phyloP scores from a whole-genome alignment of 1,140 invertebrate genomes.

The Leptopilina boulardi region DNA sequence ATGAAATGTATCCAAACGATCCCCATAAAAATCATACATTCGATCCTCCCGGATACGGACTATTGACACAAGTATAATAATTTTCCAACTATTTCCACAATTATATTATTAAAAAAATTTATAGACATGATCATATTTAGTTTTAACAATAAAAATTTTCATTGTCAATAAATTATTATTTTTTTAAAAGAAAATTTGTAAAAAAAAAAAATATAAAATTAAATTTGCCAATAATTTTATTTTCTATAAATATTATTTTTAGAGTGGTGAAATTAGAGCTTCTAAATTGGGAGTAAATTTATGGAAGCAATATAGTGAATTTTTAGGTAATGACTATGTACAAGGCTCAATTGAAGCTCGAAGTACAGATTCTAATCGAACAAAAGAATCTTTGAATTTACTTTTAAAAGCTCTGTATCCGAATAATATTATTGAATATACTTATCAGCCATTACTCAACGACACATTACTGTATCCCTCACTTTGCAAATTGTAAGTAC shows the following conservation, averaged over 20 bases:
- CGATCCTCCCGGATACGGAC: background rate
- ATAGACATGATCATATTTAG: no score
- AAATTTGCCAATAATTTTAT: background rate
- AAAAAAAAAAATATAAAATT: no score
- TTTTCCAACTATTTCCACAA: background rate
- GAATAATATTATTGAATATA: background rate
- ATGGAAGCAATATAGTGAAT: background rate
- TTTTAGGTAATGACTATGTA: background rate
- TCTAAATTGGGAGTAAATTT: background rate
- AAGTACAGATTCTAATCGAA: constrained; percentile 22
- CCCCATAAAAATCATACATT: background rate
- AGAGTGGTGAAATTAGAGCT: background rate
- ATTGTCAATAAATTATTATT: no score
- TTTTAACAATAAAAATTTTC: no score
- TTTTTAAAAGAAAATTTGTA: background rate
- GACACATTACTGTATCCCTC: background rate
- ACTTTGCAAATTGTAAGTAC: background rate
- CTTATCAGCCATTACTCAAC: background rate
- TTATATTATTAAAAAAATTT: background rate
- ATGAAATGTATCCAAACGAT: background rate
- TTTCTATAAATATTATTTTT: background rate
- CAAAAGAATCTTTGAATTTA: constrained; percentile 3
- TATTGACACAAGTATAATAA: constrained; percentile 15
- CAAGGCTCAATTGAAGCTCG: background rate
- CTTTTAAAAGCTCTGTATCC: constrained; percentile 14